Evolutionary conservation across 1,140 invertebrate species (phyloP).

Genomic region (Propsilocerus akamusi): DNA sequence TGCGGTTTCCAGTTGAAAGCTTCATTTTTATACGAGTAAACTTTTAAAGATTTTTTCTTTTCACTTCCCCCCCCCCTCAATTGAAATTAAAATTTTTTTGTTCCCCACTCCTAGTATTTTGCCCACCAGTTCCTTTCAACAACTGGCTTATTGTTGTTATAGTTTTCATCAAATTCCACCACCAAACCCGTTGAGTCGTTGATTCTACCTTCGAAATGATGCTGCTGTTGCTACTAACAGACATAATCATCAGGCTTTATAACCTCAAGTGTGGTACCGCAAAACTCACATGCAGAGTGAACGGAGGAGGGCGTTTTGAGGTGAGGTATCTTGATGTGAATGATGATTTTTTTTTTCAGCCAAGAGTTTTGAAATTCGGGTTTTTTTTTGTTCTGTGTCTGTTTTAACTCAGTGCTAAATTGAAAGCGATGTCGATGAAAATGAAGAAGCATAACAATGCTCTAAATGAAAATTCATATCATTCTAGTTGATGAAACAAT

Average conservation of each 20-base stretch:
- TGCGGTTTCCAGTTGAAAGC: too few relatives aligned
- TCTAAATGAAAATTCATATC: background rate
- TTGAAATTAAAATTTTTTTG: background rate
- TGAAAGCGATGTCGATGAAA: background rate
- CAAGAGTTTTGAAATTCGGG: background rate
- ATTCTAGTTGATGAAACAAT: background rate
- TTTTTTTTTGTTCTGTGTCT: background rate
- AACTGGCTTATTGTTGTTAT: background rate
- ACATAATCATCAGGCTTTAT: background rate
- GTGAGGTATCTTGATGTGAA: background rate
- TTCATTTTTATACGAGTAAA: too few relatives aligned
- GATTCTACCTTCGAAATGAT: background rate
- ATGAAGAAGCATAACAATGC: background rate
- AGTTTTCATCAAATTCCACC: background rate
- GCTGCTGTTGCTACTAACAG: background rate
- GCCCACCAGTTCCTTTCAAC: background rate
- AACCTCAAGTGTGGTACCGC: background rate
- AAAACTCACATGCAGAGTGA: too few relatives aligned
- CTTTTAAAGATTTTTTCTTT: background rate
- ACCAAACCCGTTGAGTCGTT: background rate
- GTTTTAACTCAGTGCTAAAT: too few relatives aligned
- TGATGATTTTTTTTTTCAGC: background rate
- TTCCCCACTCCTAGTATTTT: background rate
- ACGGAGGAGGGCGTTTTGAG: too few relatives aligned
- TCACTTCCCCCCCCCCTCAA: background rate